Evolutionary conservation across 2,113 vertebrate genomes (phyloP).

Genomic region (Engraulis encrasicolus): DNA sequence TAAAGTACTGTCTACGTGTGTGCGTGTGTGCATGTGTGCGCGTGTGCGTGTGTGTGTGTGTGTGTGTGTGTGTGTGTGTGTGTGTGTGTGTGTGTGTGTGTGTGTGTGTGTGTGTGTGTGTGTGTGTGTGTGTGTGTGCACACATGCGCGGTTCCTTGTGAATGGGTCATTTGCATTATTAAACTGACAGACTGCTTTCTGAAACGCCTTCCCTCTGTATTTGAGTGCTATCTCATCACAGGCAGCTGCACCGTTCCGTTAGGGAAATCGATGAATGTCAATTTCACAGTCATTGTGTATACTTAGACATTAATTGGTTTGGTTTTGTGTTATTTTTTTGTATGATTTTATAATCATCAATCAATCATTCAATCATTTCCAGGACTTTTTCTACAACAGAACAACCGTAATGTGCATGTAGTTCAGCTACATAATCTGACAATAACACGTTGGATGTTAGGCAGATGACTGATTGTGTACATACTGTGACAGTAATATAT

Average conservation of each 20-base stretch:
- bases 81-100: background rate
- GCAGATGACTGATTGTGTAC: background rate
- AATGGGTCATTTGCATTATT: background rate
- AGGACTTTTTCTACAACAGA: background rate
- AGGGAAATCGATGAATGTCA: background rate
- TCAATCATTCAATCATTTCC: background rate
- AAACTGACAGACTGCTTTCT: background rate
- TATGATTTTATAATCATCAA: background rate
- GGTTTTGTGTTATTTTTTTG: background rate
- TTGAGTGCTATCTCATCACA: background rate
- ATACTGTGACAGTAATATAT: background rate
- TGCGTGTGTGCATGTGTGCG: background rate
- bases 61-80: conserved; percentile 9
- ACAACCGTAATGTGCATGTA: background rate
- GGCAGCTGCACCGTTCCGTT: background rate
- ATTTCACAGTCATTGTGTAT: background rate
- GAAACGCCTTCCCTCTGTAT: background rate
- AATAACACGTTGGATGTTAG: background rate
- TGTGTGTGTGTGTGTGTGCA: conserved; percentile 3
- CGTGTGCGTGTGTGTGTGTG: background rate
- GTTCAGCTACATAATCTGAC: background rate
- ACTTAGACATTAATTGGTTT: background rate
- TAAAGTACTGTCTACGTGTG: background rate
- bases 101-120: background rate
- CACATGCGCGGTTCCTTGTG: background rate